Evolutionary conservation across 2,888 invertebrate species (phyloP).

Genomic region (Marronus borbonicus): DNA sequence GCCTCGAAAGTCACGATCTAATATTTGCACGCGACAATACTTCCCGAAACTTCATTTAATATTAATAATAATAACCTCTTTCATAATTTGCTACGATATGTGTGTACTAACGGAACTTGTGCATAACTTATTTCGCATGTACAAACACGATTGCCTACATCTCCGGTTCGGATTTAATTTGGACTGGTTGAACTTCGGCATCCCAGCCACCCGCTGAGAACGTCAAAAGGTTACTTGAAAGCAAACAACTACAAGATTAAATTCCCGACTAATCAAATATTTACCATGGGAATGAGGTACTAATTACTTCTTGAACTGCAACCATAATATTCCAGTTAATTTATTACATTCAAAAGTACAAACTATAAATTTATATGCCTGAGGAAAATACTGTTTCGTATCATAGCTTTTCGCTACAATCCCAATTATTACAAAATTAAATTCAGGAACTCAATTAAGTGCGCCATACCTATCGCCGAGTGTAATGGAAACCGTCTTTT

Average conservation of each 20-base stretch:
- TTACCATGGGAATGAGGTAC: neutral
- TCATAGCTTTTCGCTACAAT: neutral
- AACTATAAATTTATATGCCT: neutral
- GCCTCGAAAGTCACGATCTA: neutral
- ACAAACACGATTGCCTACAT: conserved; percentile 33
- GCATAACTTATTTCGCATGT: conserved; percentile 18
- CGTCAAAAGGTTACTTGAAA: conserved; percentile 28
- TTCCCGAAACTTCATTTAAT: neutral
- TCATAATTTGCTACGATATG: conserved; percentile 1
- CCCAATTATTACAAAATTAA: too few relatives aligned
- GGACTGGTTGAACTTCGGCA: neutral
- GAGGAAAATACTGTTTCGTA: neutral
- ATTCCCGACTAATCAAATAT: conserved; percentile 27
- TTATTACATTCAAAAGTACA: neutral
- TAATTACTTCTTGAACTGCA: neutral
- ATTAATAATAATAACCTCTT: conserved; percentile 5
- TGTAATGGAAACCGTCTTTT: too few relatives aligned
- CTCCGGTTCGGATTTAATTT: conserved; percentile 23
- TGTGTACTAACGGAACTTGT: neutral
- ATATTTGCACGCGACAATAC: neutral
- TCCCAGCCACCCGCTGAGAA: neutral
- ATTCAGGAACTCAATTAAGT: too few relatives aligned
- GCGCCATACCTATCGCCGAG: too few relatives aligned
- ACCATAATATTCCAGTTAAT: neutral
- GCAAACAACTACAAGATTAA: conserved; percentile 30